Conservation (phyloP, 2,888 invertebrate species). For the Hofmannophila pseudospretella region DNA sequence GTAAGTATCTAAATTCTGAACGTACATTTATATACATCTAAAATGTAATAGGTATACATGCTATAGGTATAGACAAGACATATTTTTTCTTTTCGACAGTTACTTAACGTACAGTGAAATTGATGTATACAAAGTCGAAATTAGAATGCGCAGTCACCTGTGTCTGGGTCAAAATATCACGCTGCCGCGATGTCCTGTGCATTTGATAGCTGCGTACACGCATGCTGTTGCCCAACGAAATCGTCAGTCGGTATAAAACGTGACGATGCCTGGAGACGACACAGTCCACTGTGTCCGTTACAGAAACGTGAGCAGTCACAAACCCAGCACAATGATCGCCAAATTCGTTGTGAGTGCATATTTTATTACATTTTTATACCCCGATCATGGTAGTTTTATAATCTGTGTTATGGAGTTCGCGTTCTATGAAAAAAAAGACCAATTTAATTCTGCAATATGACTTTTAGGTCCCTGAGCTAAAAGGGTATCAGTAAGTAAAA, state of each 20-base stretch:
- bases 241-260: conserved; percentile 59
- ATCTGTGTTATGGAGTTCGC: too few species aligned
- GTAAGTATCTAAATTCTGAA: too few species aligned
- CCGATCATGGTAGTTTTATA: neutral
- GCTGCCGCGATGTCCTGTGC: conserved; percentile 61
- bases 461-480: too few species aligned
- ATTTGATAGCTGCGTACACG: conserved; percentile 43
- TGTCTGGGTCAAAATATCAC: conserved; percentile 66
- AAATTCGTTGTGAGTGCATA: conserved; percentile 66
- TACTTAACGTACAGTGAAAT: conserved; percentile 69
- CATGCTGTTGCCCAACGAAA: conserved; percentile 53
- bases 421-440: too few species aligned
- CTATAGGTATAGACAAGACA: too few species aligned
- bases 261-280: conserved; percentile 52
- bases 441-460: too few species aligned
- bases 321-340: conserved; percentile 71
- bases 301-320: conserved; percentile 65
- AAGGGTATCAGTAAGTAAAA: too few species aligned
- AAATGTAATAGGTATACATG: too few species aligned
- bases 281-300: conserved; percentile 57
- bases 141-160: conserved; percentile 65
- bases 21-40: too few species aligned
- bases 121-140: conserved; percentile 56
- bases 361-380: too few species aligned
- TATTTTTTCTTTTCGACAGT: conserved; percentile 43